Evolutionary conservation across 1,140 invertebrate species (phyloP).

Genomic region (Drosophila persimilis): DNA sequence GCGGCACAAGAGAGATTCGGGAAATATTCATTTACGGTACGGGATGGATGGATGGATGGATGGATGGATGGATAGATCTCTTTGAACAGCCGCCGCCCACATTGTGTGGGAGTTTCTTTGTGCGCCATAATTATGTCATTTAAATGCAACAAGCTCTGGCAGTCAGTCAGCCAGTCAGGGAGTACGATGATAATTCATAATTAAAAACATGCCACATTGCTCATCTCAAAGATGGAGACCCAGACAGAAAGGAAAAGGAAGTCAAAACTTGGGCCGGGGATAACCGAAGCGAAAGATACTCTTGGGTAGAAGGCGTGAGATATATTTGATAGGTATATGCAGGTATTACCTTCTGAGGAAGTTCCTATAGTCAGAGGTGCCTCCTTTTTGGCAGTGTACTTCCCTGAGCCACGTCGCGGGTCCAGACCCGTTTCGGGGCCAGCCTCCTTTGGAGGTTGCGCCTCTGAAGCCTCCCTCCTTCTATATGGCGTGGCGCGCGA

Average conservation of each 20-base stretch:
- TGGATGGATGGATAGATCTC: neutral
- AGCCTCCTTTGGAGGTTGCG: slow-evolving; percentile 10
- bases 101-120: slow-evolving; percentile 73
- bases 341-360: no score
- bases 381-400: no score
- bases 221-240: slow-evolving; percentile 41
- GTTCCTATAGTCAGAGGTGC: no score
- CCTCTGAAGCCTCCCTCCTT: slow-evolving; percentile 3
- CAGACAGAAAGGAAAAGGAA: no score
- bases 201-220: slow-evolving; percentile 76
- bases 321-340: no score
- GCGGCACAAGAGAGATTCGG: slow-evolving; percentile 30
- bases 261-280: no score
- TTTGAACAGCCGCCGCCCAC: slow-evolving; percentile 43
- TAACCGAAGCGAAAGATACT: no score
- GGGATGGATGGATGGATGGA: no score
- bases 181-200: slow-evolving; percentile 74
- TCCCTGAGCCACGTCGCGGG: slow-evolving; percentile 31
- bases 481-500: slow-evolving; percentile 73
- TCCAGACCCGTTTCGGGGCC: neutral
- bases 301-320: no score
- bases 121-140: slow-evolving; percentile 80
- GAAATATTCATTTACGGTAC: slow-evolving; percentile 58
- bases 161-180: slow-evolving; percentile 41
- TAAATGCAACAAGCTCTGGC: slow-evolving; percentile 75